Evolutionary conservation across 2,797 vertebrate species (phyloP), one percentile per base, ranked within the genome.

Genomic region (Poeciliopsis infans): DNA sequence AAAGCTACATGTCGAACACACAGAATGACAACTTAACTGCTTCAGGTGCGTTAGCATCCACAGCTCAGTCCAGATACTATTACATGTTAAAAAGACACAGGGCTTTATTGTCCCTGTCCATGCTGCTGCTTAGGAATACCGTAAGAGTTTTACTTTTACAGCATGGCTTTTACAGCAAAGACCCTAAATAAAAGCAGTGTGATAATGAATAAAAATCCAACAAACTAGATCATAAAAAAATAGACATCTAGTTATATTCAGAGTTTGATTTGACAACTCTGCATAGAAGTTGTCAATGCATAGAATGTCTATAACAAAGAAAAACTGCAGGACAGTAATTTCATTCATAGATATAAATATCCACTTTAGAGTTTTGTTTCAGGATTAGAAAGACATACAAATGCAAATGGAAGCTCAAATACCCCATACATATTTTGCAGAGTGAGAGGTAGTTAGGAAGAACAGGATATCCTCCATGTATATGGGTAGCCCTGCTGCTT

Each of bases 261-360:
- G n/a, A n/a, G n/a, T n/a, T n/a, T n/a, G n/a, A n/a, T n/a, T n/a
- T n/a, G n/a, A n/a, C n/a, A n/a, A n/a, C n/a, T n/a, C n/a, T n/a
- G n/a, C n/a, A n/a, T n/a, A n/a, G n/a, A n/a, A n/a, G n/a, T n/a
- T n/a, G n/a, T n/a, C n/a, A 78, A 72, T 74, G 71, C 75, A 82
- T 77, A 78, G 61, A 82, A 77, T 77, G 73, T 51, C 71, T 68
- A 51, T 77, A 77, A 39, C 2, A 76, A 73, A 81, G 53, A 70
- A 31, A 80, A 84, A 86, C 84, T 86, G 86, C 88, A 86, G 84
- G 84, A 70, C 0, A 13, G 81, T 51, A 51, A 51, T 51, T 51
- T 51, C 49, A 51, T 51, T 51, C 7, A 25, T 16, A 66, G 23
- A 23, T 51, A 49, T 49, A 8, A 4, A 39, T 39, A 39, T 39